These are phyloP conservation scores for Turritopsis rubra DNA, from an alignment of 30 jellyfish, hydroid and myxozoan species.

Conservation along the genomic window DNA sequence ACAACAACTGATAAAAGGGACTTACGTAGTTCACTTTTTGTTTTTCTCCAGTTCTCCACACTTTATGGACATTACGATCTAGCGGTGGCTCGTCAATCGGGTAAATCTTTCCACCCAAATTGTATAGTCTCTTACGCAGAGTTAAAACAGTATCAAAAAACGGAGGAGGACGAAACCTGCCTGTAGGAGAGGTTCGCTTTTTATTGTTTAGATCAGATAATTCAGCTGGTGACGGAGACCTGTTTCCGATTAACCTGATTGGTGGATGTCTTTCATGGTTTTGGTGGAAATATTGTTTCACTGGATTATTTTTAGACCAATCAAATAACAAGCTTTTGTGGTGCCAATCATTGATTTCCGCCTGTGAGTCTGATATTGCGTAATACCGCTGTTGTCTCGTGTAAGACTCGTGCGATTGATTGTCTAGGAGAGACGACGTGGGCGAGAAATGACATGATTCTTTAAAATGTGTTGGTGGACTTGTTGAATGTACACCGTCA, in stretches of 20 bases:
- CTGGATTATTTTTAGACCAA: not conserved
- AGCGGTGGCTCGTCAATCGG: slow-evolving; percentile 28
- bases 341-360: not conserved
- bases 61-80: slow-evolving; percentile 14
- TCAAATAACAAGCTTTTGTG: not conserved
- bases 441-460: not conserved
- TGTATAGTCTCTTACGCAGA: slow-evolving; percentile 22
- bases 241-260: not conserved
- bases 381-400: not conserved
- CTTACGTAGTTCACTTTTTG: slow-evolving; percentile 24
- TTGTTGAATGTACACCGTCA: not conserved
- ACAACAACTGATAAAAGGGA: not conserved
- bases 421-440: not conserved
- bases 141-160: slow-evolving; percentile 22
- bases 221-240: not conserved
- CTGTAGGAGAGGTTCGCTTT: slow-evolving; percentile 20
- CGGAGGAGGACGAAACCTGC: slow-evolving; percentile 42
- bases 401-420: not conserved
- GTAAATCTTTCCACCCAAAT: slow-evolving; percentile 16
- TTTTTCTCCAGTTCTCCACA: slow-evolving; percentile 33
- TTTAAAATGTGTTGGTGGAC: not conserved
- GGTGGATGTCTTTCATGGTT: not conserved
- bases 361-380: not conserved
- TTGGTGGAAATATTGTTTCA: not conserved
- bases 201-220: not conserved